Conservation (phyloP, 2,797 vertebrate genomes). For the Sebastiscus tertius region DNA sequence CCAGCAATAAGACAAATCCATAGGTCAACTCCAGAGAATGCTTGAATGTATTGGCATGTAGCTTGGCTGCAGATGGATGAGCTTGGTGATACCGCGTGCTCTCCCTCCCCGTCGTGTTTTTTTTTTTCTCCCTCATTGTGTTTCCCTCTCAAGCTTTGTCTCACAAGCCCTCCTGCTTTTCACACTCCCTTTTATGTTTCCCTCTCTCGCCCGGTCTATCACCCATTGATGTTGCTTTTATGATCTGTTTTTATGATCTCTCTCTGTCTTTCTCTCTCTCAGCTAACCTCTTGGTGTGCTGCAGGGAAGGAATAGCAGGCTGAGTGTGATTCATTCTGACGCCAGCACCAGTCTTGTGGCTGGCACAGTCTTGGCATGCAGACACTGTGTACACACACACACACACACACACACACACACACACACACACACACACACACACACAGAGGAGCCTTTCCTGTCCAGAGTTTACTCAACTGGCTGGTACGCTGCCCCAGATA, state of each 20-base stretch:
- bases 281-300: constrained; percentile 76
- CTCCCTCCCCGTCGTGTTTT: constrained; percentile 4
- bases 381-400: background rate
- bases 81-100: constrained; percentile 47
- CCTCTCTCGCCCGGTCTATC: constrained; percentile 32
- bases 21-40: constrained; percentile 46
- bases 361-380: constrained; percentile 61
- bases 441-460: constrained; percentile 47
- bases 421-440: constrained; percentile 11
- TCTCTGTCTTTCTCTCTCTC: constrained; percentile 23
- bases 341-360: constrained; percentile 75
- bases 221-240: constrained; percentile 68
- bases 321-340: constrained; percentile 77
- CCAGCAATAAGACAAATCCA: constrained; percentile 44
- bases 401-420: constrained; percentile 1
- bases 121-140: constrained; percentile 15
- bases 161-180: constrained; percentile 54
- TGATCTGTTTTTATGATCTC: constrained; percentile 67
- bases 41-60: constrained; percentile 58
- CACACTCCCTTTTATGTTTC: constrained; percentile 55
- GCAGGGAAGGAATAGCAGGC: constrained; percentile 66
- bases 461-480: constrained; percentile 49
- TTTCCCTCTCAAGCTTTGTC: constrained; percentile 49
- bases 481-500: constrained; percentile 65
- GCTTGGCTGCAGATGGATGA: constrained; percentile 64